Percentiles rank a stretch among this genome's conserved stretches.
Conservation (phyloP, 2,113 vertebrate species). For the Cryptomyrus ogoouensis region DNA sequence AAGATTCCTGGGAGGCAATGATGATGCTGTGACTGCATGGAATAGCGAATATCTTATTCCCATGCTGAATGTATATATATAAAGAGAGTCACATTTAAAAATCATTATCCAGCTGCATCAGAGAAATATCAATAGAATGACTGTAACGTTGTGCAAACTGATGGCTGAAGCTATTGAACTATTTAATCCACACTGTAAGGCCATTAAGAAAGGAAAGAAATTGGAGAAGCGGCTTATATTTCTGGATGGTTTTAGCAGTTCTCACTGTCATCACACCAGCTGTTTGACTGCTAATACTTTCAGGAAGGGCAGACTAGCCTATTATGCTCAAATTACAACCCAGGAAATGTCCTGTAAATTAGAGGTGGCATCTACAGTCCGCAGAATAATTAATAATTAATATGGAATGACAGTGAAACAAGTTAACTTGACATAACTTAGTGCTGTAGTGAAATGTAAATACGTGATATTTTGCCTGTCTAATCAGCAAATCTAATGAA, state of each 20-base stretch:
- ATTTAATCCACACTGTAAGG: background rate
- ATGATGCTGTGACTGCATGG: background rate
- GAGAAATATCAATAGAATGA: background rate
- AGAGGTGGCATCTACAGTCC: background rate
- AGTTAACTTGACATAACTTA: background rate
- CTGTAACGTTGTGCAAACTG: background rate
- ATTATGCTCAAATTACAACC: background rate
- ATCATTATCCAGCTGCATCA: background rate
- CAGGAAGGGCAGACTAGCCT: background rate
- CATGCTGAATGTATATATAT: background rate
- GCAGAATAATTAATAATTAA: background rate
- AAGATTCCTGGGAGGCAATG: background rate
- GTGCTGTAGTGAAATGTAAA: background rate
- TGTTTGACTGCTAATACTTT: background rate
- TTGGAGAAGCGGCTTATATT: background rate
- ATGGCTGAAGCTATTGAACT: background rate
- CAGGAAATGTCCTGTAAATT: background rate
- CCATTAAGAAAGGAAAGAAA: background rate
- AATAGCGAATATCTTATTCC: background rate
- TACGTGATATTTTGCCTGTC: background rate
- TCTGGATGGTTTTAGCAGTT: background rate
- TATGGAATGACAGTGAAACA: background rate
- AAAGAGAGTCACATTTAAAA: background rate
- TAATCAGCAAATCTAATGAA: background rate
- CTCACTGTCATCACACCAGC: background rate